Conservation (phyloP, 2,113 vertebrate species). For the Barnardius zonarius region DNA sequence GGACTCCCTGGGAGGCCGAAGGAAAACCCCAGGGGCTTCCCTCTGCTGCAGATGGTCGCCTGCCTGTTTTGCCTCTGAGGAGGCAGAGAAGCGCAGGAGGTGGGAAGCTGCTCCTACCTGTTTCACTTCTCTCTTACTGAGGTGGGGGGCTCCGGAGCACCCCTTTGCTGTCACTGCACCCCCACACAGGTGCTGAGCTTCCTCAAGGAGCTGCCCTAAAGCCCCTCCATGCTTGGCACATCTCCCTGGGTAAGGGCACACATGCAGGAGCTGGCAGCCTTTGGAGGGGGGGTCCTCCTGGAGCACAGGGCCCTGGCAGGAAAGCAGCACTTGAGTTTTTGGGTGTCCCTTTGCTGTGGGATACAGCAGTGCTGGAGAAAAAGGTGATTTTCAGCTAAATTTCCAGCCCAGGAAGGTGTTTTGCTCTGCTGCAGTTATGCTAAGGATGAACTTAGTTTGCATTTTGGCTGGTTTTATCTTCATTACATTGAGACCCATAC, state of each 20-base stretch:
- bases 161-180: background rate
- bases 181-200: background rate
- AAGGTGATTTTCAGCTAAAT: background rate
- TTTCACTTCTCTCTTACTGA: background rate
- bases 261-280: background rate
- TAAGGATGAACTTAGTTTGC: background rate
- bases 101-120: background rate
- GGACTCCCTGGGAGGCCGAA: background rate
- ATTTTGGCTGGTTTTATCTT: background rate
- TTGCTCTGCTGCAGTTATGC: background rate
- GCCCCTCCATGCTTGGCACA: background rate
- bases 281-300: background rate
- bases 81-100: background rate
- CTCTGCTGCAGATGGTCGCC: accelerated
- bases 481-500: background rate
- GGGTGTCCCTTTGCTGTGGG: background rate
- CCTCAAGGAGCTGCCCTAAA: background rate
- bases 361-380: background rate
- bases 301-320: background rate
- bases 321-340: background rate
- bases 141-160: accelerated
- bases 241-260: background rate
- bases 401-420: background rate
- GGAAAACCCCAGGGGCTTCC: background rate
- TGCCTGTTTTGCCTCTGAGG: background rate